These are phyloP conservation scores for Sycobia sp. DNA, from an alignment of 1,140 invertebrate genomes.

Conservation along the genomic window DNA sequence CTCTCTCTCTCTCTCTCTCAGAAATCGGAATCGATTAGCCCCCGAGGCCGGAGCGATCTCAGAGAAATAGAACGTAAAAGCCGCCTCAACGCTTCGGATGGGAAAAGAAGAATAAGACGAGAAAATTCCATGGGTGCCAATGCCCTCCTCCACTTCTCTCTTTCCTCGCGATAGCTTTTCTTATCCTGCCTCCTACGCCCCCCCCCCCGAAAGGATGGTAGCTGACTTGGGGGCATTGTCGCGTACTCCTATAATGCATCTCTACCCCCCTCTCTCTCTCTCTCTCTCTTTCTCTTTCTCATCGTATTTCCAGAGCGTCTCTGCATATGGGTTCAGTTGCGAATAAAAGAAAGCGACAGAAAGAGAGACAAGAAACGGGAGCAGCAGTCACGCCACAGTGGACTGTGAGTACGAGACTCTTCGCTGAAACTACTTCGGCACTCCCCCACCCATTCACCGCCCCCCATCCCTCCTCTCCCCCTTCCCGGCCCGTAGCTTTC, in stretches of 20 bases:
- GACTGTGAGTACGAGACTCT: no score
- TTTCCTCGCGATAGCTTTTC: no score
- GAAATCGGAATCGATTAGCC: constrained; percentile 31
- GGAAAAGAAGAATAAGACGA: not conserved
- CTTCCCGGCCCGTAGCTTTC: not conserved
- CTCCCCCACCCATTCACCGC: constrained; percentile 8
- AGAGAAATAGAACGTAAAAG: constrained; percentile 14
- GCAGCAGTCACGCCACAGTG: constrained; percentile 15
- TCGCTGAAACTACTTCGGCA: no score
- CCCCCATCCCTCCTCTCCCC: not conserved
- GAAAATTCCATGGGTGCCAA: not conserved
- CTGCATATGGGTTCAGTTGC: not conserved
- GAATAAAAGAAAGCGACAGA: not conserved
- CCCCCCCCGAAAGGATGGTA: constrained; percentile 22
- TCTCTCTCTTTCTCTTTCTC: no score
- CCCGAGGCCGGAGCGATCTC: not conserved
- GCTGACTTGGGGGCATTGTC: constrained; percentile 22
- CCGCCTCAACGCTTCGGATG: no score
- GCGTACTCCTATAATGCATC: no score
- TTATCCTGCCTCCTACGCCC: no score
- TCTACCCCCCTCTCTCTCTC: no score
- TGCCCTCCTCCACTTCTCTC: not conserved
- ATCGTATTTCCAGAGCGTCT: no score
- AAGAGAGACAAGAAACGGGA: not conserved
- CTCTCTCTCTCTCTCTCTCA: no score